Percentiles rank a stretch among this genome's conserved stretches.
Evolutionary conservation across 2,888 invertebrate species (phyloP).

Genomic region (Drosophila anceps): DNA sequence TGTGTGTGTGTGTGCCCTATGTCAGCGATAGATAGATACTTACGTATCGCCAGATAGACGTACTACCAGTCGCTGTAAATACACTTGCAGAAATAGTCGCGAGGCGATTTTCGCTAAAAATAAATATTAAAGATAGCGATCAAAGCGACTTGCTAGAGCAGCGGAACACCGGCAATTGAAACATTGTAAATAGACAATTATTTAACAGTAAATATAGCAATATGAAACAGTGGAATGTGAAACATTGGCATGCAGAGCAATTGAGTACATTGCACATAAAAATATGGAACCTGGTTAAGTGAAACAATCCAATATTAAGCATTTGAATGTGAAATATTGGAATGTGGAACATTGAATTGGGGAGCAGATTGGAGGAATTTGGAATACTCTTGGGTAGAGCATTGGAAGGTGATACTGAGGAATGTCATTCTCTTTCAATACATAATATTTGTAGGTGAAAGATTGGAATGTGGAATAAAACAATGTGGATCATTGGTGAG

Average conservation of each 20-base stretch:
- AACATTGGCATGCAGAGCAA: not conserved
- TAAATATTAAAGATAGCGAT: not conserved
- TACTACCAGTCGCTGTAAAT: slow-evolving; percentile 26
- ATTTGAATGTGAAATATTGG: not conserved
- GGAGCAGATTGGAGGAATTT: not conserved
- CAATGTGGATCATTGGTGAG: not conserved
- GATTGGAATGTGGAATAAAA: not conserved
- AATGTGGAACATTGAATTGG: not conserved
- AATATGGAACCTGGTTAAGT: no score
- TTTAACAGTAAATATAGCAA: not conserved
- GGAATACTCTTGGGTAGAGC: not conserved
- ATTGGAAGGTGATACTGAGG: no score
- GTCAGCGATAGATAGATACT: slow-evolving; percentile 24
- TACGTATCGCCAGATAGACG: slow-evolving; percentile 37
- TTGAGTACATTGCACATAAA: not conserved
- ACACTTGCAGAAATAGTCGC: slow-evolving; percentile 5
- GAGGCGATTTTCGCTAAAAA: not conserved
- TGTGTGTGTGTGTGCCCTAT: slow-evolving; percentile 6
- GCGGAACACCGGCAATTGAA: not conserved
- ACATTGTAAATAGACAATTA: not conserved
- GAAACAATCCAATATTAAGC: no score
- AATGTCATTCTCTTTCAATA: no score
- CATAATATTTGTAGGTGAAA: not conserved
- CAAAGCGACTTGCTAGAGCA: not conserved
- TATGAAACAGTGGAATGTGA: not conserved